Evolutionary conservation across 2,113 vertebrate genomes (phyloP), one percentile per base, ranked within the genome.

Genomic region (Aviceda subcristata): DNA sequence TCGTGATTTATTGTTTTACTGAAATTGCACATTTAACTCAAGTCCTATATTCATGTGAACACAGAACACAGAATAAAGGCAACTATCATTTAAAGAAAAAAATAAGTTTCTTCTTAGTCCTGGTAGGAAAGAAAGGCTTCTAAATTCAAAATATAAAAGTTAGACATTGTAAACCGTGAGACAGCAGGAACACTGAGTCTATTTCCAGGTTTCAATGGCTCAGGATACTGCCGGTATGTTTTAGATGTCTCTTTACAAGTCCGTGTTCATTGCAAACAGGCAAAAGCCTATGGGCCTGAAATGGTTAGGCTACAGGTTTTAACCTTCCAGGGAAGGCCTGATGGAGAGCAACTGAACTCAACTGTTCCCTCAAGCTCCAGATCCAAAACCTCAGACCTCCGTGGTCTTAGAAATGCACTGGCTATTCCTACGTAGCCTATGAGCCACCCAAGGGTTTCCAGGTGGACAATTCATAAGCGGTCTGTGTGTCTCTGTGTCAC

Each of bases 381-480:
- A 73, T 51, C 27, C 36, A 93, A 90, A 64, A 43, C 8, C 18
- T 72, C 36, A 64, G 27, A 30, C 8, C 30, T 32, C 41, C 46
- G 30, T 30, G 22, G 32, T 43, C 32, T 80, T 41, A 41, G 55
- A 88, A 84, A 68, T 13, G 14, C 19, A 29, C 9, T 57, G 43
- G 38, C 17, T 68, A 19, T 56, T 67, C 22, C 32, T 62, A 34
- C 41, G 30, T 7, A 39, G 41, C 62, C 68, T 51, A 11, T 76
- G 36, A 38, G 38, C 30, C 38, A 62, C 26, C 29, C 26, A 29
- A 27, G 17, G 11, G 34, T 46, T 86, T 86, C 76, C 45, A 66
- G 22, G 51, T 24, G 4, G 18, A 66, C 51, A 29, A 12, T 22
- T 12, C 0, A 0, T 53, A 75, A 57, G 41, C 5, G 1, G 16